Conservation (phyloP, 2,797 vertebrate species). For the Cuniculus paca region DNA sequence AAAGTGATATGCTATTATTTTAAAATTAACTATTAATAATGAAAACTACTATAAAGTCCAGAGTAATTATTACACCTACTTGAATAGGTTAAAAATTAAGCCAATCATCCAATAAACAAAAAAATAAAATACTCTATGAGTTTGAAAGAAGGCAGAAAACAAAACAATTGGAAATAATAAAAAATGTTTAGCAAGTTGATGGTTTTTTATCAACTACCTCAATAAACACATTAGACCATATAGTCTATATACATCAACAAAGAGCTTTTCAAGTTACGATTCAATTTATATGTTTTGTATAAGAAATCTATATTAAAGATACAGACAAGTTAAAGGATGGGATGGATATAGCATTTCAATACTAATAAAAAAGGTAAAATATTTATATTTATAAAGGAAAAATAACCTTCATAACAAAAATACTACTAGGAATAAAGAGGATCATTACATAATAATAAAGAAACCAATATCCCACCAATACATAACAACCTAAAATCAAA, state of each 20-base stretch:
- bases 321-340: background rate
- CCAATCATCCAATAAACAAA: background rate
- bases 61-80: background rate
- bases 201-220: background rate
- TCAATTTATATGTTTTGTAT: background rate
- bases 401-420: background rate
- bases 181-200: background rate
- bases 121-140: background rate
- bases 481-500: background rate
- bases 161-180: background rate
- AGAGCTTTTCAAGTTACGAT: background rate
- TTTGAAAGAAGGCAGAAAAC: background rate
- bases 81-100: background rate
- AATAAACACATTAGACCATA: background rate
- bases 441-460: background rate
- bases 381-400: background rate
- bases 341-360: background rate
- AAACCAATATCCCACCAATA: background rate
- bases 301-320: background rate
- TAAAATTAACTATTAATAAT: background rate
- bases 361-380: background rate
- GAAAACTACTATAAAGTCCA: background rate
- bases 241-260: background rate
- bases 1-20: background rate
- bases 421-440: background rate